Base-by-base conservation (phyloP, 2,888 invertebrate species). In the Phyto melanocephala region DNA sequence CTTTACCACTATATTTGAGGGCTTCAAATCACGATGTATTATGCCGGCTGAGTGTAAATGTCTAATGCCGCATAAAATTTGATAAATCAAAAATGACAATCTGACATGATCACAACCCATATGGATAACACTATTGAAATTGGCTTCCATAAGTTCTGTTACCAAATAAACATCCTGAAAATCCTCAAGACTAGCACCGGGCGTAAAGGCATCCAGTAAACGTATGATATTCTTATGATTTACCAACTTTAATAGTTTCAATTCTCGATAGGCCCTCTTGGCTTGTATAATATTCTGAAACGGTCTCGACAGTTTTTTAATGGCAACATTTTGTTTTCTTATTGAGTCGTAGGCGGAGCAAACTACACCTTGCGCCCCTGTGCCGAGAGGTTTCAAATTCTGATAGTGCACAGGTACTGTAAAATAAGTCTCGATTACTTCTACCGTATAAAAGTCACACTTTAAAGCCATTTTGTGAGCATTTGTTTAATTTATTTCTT, bases 211-310 rank as follows among this genome's bases (percentile, higher is more conserved):
- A 92, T 99, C 99, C 89, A 99, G 93, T 87, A 99, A 94, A 87
- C 99, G 98, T 92, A 99, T 99, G 90, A 99, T 99, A 94, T 99
- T 99, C 94, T 99, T 99, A 92, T 99, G 99, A 93, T 99, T 99
- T 89, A 99, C 99, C 90, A 99, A 94, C 92, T 99, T 99, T 99
- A 99, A 99, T 86, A 99, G 95, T 91, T 99, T 99, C 93, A 99
- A 99, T 92, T 99, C 99, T 89, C 99, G 94, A 93, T 99, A 99
- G 86, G 99, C 99, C 89, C 99, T 94, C 92, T 99, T 99, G 85
- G 99, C 99, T 92, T 99, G 99, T 86, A 99, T 99, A 84, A 99
- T 99, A 93, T 99, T 99, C 93, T 99, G 99, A 94, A 99, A 99
- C 85, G 99, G 99, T 91, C 99, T 94, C 89, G 98, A 98, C 87